A percentile compares a stretch with the other conserved stretches of the same genome.
phyloP scores from a whole-genome alignment of 2,888 invertebrate species.

The Netelia fuscicornis region DNA sequence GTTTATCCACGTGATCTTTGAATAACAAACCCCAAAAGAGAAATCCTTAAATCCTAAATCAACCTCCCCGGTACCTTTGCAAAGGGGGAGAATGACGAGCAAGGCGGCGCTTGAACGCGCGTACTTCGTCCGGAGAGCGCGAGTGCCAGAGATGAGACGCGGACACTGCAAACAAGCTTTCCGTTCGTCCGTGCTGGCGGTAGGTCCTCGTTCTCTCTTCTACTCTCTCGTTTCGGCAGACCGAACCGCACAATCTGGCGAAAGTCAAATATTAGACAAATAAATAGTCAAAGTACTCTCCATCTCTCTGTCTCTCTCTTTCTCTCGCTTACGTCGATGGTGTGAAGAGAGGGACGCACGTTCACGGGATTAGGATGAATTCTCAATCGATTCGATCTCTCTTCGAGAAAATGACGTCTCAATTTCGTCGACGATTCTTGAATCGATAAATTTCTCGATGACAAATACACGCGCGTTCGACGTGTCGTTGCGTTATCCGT shows the following conservation, averaged over 20 bases:
- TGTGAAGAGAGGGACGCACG: background rate
- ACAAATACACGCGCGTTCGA: slow-evolving; percentile 41
- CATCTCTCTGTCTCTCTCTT: slow-evolving; percentile 13
- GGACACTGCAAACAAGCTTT: slow-evolving; percentile 80
- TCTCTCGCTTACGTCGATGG: slow-evolving; percentile 1
- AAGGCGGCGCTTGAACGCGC: slow-evolving; percentile 17
- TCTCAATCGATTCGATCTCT: slow-evolving; percentile 8
- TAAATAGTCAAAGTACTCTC: slow-evolving; percentile 74
- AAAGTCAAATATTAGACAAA: slow-evolving; percentile 83
- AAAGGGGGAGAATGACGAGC: slow-evolving; percentile 22
- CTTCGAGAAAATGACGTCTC: background rate
- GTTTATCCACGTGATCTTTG: slow-evolving; percentile 82
- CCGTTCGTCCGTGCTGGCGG: slow-evolving; percentile 33
- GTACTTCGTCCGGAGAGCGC: slow-evolving; percentile 28
- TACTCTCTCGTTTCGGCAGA: slow-evolving; percentile 33
- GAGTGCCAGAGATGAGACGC: slow-evolving; percentile 60
- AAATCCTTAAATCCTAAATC: slow-evolving; percentile 84
- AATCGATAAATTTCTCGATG: slow-evolving; percentile 27
- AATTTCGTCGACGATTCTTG: slow-evolving; percentile 24
- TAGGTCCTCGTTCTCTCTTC: slow-evolving; percentile 19
- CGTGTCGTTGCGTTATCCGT: slow-evolving; percentile 17
- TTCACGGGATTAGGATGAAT: slow-evolving; percentile 39
- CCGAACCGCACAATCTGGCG: slow-evolving; percentile 74
- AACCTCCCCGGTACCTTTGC: slow-evolving; percentile 74
- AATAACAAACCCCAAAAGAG: slow-evolving; percentile 79